These are phyloP conservation scores for Gallinago media DNA, from an alignment of 2,113 vertebrate species.

Conservation along the genomic window DNA sequence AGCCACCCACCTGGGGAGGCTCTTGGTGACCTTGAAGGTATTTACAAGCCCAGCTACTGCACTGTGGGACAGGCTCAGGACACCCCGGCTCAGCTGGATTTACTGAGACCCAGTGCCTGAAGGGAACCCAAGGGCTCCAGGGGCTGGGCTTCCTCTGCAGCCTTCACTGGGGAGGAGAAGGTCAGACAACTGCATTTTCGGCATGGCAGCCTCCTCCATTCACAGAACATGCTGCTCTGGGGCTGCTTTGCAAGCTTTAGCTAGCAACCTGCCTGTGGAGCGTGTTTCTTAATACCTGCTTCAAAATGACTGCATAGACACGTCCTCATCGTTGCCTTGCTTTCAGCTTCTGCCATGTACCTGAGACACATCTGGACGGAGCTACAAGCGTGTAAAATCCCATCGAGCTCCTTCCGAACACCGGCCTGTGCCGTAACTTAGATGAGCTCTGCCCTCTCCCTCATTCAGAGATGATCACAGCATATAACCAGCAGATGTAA, in stretches of 20 bases:
- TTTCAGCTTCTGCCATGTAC: not conserved
- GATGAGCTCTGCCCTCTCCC: conserved; percentile 34
- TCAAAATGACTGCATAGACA: not conserved
- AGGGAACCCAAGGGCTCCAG: not conserved
- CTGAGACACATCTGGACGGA: not conserved
- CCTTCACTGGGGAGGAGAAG: not conserved
- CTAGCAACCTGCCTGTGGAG: not conserved
- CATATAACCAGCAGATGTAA: conserved; percentile 6
- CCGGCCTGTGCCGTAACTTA: not conserved
- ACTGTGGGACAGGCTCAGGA: not conserved
- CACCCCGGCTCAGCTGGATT: not conserved
- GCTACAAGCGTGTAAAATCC: not conserved
- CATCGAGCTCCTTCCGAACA: not conserved
- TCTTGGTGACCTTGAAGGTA: not conserved
- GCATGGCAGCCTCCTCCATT: not conserved
- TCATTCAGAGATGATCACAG: not conserved
- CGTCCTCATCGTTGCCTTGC: not conserved
- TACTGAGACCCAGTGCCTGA: rapidly evolving
- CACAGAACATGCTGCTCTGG: not conserved
- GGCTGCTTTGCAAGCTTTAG: not conserved
- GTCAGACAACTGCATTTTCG: not conserved
- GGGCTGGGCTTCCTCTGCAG: not conserved
- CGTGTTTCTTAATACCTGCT: not conserved
- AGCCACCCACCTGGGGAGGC: not conserved
- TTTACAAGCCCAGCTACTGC: rapidly evolving